Percentiles rank a stretch among this genome's conserved stretches.
phyloP scores from a whole-genome alignment of 23 tunicate genomes.

The Oikopleura vanhoeffeni region DNA sequence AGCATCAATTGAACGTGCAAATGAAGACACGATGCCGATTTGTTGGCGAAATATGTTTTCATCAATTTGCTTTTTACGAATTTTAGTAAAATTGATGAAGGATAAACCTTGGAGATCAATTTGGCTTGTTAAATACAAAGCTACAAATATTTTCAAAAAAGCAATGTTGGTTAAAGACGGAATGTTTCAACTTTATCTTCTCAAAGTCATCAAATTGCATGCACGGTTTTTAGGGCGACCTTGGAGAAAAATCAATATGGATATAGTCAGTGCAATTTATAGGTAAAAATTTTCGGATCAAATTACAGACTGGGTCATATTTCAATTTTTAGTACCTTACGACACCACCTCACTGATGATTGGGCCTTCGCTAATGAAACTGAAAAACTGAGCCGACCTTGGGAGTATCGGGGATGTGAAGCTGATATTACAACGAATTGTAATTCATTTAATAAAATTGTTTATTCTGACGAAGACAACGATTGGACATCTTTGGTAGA shows the following conservation, averaged over 20 bases:
- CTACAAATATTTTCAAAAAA: conserved; percentile 69
- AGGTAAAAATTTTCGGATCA: conserved; percentile 32
- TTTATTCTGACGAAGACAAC: neutral
- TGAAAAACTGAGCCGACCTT: neutral
- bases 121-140: conserved; percentile 91
- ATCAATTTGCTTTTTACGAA: conserved; percentile 52
- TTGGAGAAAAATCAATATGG: conserved; percentile 90
- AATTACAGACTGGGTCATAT: neutral
- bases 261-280: conserved; percentile 73
- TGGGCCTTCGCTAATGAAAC: conserved; percentile 87
- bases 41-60: conserved; percentile 93
- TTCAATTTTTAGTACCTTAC: conserved; percentile 13
- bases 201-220: conserved; percentile 75
- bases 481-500: neutral
- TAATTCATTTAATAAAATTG: neutral
- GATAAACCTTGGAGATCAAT: conserved; percentile 81
- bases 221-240: conserved; percentile 76
- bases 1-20: conserved; percentile 2
- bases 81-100: conserved; percentile 74
- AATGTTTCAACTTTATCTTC: conserved; percentile 71
- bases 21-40: conserved; percentile 10
- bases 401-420: neutral
- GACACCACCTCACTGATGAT: conserved; percentile 82
- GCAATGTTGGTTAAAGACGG: conserved; percentile 78
- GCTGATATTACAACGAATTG: neutral